Evolutionary conservation across 2,888 invertebrate species (phyloP), one percentile per base, ranked within the genome.

Genomic region (Chymomyza amoena): DNA sequence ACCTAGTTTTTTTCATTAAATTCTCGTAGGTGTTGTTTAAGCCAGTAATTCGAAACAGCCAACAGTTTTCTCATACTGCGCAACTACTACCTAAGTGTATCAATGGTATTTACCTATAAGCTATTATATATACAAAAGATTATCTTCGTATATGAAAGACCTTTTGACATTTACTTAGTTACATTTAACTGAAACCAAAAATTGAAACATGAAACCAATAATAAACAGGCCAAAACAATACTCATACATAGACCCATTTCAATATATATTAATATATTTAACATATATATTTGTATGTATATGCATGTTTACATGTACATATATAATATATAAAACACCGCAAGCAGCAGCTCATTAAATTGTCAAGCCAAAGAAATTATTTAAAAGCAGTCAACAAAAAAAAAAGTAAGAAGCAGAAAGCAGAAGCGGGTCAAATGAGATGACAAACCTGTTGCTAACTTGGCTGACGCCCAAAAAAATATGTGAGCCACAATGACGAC

Each of bases 331-430:
- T 9, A 32, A 32, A 7, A 32, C 32, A 87, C 86, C 87, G 64
- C 74, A 39, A 74, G 78, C 80, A 78, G 86, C 79, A 78, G 86
- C 79, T 86, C 84, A 86, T 85, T 84, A 84, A 85, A 86, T 81
- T 87, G 86, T 86, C 84, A 83, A 87, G 61, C 71, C 64, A 60
- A 60, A 72, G 75, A 72, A 71, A 72, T 70, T 62, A 59, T 68
- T 36, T 60, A 63, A 76, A 56, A 70, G 28, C 57, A 60, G 65
- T 54, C 52, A 56, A 45, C 10, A 63, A 67, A 39, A 28, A 16
- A 67, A 73, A 72, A 45, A 56, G 18, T 52, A 66, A 32, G 16
- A 56, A 39, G 18, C 15, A 16, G 39, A 64, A 50, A 59, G 32
- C 10, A 25, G 39, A 32, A 32, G 28, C 10, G 56, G 20, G 18